Percentiles rank a stretch among this genome's conserved stretches.
These are phyloP conservation scores for Chelidonichthys spinosus DNA, from an alignment of 2,797 vertebrate species.

Conservation along the genomic window DNA sequence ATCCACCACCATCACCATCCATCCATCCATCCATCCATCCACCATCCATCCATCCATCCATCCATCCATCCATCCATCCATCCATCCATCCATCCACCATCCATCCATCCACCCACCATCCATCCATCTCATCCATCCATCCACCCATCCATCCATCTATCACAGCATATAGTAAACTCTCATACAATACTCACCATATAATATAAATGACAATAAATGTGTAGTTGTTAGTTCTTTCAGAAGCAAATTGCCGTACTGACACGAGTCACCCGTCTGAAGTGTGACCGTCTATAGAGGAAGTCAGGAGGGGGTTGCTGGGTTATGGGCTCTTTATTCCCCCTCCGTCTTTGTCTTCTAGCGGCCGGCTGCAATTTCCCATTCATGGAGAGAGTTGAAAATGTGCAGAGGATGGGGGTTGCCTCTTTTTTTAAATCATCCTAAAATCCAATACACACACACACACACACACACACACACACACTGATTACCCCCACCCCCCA, in stretches of 20 bases:
- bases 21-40: neutral
- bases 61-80: neutral
- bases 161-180: neutral
- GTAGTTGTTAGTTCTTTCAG: slow-evolving; percentile 28
- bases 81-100: too few relatives aligned
- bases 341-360: slow-evolving; percentile 66
- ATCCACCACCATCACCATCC: too few relatives aligned
- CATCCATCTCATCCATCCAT: slow-evolving; percentile 3
- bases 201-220: too few relatives aligned
- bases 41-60: neutral
- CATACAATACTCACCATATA: too few relatives aligned
- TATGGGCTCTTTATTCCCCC: slow-evolving; percentile 40
- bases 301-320: slow-evolving; percentile 53
- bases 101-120: neutral
- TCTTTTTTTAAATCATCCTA: slow-evolving; percentile 52
- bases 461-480: slow-evolving; percentile 19
- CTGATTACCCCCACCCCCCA: slow-evolving; percentile 37
- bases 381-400: slow-evolving; percentile 60
- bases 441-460: slow-evolving; percentile 20
- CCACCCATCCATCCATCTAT: neutral
- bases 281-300: slow-evolving; percentile 42
- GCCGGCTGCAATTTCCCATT: slow-evolving; percentile 65
- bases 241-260: slow-evolving; percentile 23
- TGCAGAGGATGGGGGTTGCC: slow-evolving; percentile 50
- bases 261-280: slow-evolving; percentile 49